Percentiles rank a stretch among this genome's conserved stretches.
Conservation (phyloP, 1,140 invertebrate species). For the Meloidogyne floridensis region DNA sequence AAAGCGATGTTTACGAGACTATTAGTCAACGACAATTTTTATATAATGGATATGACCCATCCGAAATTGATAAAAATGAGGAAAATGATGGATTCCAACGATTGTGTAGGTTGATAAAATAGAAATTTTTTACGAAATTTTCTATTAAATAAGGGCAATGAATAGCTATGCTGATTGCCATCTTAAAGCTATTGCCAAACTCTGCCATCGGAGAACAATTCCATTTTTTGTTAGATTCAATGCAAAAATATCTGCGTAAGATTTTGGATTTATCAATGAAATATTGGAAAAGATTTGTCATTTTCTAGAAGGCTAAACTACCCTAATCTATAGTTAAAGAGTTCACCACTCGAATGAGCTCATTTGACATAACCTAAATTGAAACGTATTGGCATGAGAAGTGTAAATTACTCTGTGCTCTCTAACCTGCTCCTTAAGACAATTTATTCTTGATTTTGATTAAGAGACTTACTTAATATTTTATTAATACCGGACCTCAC, state of each 20-base stretch:
- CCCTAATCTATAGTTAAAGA: too few relatives aligned
- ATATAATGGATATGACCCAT: not conserved
- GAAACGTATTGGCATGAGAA: not conserved
- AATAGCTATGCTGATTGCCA: constrained; percentile 29
- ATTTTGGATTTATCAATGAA: not conserved
- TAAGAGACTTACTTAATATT: too few relatives aligned
- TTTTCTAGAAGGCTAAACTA: too few relatives aligned
- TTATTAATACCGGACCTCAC: too few relatives aligned
- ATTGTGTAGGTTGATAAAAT: constrained; percentile 16
- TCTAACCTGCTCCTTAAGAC: too few relatives aligned
- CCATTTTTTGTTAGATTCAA: constrained; percentile 28
- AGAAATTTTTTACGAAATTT: too few relatives aligned
- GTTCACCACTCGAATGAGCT: too few relatives aligned
- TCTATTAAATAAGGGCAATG: constrained; percentile 20
- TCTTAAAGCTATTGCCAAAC: constrained; percentile 19
- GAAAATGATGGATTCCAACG: constrained; percentile 2
- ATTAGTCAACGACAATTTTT: constrained; percentile 9
- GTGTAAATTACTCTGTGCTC: too few relatives aligned
- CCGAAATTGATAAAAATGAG: not conserved
- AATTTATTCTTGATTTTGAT: too few relatives aligned
- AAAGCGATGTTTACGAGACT: constrained; percentile 26
- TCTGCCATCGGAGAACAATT: constrained; percentile 23
- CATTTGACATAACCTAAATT: too few relatives aligned
- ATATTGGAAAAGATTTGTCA: too few relatives aligned
- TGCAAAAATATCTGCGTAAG: constrained; percentile 24